Evolutionary conservation across 2,113 vertebrate genomes (phyloP).

Genomic region (Myanophis thanlyinensis): DNA sequence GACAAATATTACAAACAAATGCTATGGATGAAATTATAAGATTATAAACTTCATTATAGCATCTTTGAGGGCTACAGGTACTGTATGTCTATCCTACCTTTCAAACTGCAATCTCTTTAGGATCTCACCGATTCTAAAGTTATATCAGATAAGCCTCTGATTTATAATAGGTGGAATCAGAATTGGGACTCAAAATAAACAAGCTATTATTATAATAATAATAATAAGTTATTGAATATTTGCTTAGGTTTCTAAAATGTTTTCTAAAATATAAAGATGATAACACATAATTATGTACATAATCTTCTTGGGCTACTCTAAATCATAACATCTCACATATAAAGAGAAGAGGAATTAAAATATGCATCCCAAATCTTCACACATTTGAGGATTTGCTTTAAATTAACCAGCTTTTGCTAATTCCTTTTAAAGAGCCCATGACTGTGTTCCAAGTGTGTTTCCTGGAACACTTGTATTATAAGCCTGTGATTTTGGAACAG

Average conservation of each 20-base stretch:
- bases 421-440: not conserved
- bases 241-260: not conserved
- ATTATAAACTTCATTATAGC: not conserved
- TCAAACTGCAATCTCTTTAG: not conserved
- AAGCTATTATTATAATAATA: too few species aligned
- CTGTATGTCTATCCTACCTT: not conserved
- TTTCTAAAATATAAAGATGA: not conserved
- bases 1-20: not conserved
- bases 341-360: not conserved
- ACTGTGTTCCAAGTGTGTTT: not conserved
- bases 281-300: not conserved
- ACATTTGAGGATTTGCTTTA: not conserved
- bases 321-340: not conserved
- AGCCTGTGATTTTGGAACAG: not conserved
- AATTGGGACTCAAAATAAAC: not conserved
- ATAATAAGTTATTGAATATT: not conserved
- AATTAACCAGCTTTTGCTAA: not conserved
- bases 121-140: not conserved
- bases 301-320: not conserved
- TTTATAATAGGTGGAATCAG: not conserved
- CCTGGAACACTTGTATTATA: not conserved
- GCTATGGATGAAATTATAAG: not conserved
- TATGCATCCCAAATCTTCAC: not conserved
- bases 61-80: not conserved
- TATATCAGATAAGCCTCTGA: not conserved